phyloP scores from a whole-genome alignment of 2,888 invertebrate genomes.

The Acrobasis suavella region DNA sequence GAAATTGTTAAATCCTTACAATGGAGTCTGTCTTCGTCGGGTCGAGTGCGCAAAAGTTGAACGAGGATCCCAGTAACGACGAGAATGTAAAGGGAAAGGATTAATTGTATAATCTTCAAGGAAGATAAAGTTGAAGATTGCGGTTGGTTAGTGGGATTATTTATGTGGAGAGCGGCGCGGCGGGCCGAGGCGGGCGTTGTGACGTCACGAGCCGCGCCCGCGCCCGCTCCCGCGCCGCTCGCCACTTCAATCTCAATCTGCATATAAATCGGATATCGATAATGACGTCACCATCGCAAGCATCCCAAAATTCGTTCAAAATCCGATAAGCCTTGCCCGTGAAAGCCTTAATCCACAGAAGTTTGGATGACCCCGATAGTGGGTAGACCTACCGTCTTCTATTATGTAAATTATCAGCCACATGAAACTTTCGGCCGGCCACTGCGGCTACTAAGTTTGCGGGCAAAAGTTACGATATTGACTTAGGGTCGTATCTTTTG shows the following conservation, averaged over 20 bases:
- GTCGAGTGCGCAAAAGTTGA: conserved; percentile 76
- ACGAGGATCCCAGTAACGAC: conserved; percentile 65
- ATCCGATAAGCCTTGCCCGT: conserved; percentile 77
- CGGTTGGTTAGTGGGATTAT: conserved; percentile 56
- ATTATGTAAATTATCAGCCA: conserved; percentile 81
- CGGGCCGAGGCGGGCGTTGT: conserved; percentile 38
- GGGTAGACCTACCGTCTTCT: conserved; percentile 78
- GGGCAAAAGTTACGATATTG: conserved; percentile 71
- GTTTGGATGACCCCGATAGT: conserved; percentile 78
- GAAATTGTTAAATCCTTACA: conserved; percentile 78
- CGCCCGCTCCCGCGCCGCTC: conserved; percentile 36
- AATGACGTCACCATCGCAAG: conserved; percentile 78
- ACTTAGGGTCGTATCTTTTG: conserved; percentile 64
- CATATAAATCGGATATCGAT: conserved; percentile 83
- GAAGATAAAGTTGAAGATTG: conserved; percentile 60
- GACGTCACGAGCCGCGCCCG: conserved; percentile 53
- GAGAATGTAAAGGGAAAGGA: conserved; percentile 62
- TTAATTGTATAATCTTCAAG: conserved; percentile 66
- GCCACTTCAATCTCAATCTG: conserved; percentile 74
- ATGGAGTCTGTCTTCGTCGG: conserved; percentile 74
- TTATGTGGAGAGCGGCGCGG: conserved; percentile 49
- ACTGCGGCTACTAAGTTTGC: conserved; percentile 71
- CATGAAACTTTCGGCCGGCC: conserved; percentile 74
- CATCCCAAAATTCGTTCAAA: conserved; percentile 77
- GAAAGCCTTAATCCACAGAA: conserved; percentile 79